Percentiles rank a stretch among this genome's conserved stretches.
phyloP scores from a whole-genome alignment of 2,797 vertebrate genomes.

The Hippopotamyrus pictus region DNA sequence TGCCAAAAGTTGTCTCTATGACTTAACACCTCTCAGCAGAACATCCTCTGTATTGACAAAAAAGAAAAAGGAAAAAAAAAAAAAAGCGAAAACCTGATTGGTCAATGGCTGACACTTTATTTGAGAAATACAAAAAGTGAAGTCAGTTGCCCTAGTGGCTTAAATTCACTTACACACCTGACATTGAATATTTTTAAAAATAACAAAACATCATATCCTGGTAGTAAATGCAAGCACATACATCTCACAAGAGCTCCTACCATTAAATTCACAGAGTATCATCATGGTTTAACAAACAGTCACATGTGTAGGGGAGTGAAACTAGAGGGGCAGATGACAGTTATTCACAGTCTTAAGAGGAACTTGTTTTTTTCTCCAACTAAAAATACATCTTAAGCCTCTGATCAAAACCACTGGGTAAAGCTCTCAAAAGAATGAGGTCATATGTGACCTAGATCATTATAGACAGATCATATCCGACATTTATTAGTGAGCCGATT shows the following conservation, averaged over 20 bases:
- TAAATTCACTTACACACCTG: neutral
- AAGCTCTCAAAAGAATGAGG: neutral
- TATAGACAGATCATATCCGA: neutral
- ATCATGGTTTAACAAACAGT: neutral
- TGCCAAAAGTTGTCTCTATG: neutral
- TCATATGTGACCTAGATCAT: neutral
- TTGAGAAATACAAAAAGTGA: neutral
- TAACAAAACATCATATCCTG: neutral
- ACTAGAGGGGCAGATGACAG: neutral
- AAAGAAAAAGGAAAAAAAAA: neutral
- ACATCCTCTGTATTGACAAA: neutral
- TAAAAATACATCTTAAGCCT: neutral
- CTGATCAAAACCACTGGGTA: neutral
- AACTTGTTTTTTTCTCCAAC: neutral
- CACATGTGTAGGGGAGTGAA: neutral
- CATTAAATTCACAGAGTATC: neutral
- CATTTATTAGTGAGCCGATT: neutral
- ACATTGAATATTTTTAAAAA: neutral
- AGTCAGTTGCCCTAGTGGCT: neutral
- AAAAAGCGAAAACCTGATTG: neutral
- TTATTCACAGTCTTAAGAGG: slow-evolving; percentile 2
- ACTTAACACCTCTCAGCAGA: neutral
- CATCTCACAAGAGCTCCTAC: neutral
- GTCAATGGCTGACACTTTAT: neutral
- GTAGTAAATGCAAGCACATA: neutral